Percentiles rank a stretch among this genome's conserved stretches.
These are phyloP conservation scores for Pelodiscus sinensis DNA, from an alignment of 2,113 vertebrate species.

Conservation along the genomic window DNA sequence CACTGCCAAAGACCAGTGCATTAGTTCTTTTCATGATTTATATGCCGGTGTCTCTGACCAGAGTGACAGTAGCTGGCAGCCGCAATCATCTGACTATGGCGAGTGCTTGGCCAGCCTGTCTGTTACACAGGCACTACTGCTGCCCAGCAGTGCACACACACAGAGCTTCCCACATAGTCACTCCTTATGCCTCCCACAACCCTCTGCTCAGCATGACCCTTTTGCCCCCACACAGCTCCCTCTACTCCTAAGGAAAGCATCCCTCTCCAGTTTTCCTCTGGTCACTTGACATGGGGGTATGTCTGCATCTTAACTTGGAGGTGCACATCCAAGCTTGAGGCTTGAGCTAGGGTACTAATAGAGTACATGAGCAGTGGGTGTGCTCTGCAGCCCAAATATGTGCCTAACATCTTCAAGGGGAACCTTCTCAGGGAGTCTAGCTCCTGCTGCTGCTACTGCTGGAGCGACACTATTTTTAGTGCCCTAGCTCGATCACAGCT, in stretches of 20 bases:
- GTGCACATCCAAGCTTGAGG: neutral
- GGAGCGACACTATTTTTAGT: neutral
- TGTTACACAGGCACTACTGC: neutral
- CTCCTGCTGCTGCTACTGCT: neutral
- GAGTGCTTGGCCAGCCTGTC: neutral
- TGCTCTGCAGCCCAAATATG: neutral
- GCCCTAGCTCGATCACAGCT: neutral
- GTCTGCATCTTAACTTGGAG: neutral
- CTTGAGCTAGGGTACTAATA: neutral
- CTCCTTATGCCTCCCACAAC: neutral
- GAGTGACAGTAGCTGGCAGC: neutral
- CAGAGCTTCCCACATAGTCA: neutral
- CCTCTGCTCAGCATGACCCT: neutral
- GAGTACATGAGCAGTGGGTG: neutral
- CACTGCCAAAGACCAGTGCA: neutral
- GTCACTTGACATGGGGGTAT: neutral
- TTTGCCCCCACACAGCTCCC: neutral
- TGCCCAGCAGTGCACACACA: neutral
- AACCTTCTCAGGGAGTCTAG: neutral
- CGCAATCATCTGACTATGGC: rapidly evolving
- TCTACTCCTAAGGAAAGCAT: neutral
- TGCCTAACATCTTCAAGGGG: neutral
- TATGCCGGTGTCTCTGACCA: neutral
- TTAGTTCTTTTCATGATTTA: neutral
- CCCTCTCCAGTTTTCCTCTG: neutral